Percentiles rank a stretch among this genome's conserved stretches.
phyloP scores from a whole-genome alignment of 2,113 vertebrate genomes.

The Leucoraja erinaceus region DNA sequence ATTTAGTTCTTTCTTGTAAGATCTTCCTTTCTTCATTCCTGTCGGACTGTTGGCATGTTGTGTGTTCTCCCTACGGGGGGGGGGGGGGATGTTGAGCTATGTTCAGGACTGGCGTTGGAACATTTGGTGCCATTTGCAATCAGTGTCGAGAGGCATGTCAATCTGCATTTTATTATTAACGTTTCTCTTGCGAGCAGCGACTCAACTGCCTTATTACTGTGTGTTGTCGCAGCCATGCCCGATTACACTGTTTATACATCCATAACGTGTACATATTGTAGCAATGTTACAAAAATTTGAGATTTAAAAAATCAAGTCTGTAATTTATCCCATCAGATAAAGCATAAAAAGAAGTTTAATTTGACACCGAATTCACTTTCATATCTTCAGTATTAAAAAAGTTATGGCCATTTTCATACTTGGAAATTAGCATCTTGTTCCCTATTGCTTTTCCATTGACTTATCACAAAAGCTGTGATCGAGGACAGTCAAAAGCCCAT shows the following conservation, averaged over 20 bases:
- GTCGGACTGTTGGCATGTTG: conserved; percentile 27
- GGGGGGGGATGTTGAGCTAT: not conserved
- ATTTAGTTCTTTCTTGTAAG: not conserved
- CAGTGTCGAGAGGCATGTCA: conserved; percentile 56
- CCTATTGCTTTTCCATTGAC: no score
- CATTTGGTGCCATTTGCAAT: conserved; percentile 46
- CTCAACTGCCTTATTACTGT: conserved; percentile 70
- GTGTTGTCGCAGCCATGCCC: conserved; percentile 90
- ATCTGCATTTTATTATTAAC: conserved; percentile 42
- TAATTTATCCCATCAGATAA: no score
- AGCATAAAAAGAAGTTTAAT: no score
- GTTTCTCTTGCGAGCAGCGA: conserved; percentile 55
- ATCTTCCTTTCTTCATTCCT: not conserved
- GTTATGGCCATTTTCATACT: no score
- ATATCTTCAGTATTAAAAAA: no score
- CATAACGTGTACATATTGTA: no score
- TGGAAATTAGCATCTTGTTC: no score
- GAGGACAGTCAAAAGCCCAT: no score
- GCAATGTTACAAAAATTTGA: no score
- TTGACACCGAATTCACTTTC: no score
- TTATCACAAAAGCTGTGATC: no score
- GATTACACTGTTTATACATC: conserved; percentile 93
- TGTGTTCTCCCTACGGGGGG: conserved; percentile 3
- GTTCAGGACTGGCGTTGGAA: not conserved
- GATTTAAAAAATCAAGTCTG: no score